Evolutionary conservation across 1,140 invertebrate species (phyloP).

Genomic region (Sinonovacula constricta): DNA sequence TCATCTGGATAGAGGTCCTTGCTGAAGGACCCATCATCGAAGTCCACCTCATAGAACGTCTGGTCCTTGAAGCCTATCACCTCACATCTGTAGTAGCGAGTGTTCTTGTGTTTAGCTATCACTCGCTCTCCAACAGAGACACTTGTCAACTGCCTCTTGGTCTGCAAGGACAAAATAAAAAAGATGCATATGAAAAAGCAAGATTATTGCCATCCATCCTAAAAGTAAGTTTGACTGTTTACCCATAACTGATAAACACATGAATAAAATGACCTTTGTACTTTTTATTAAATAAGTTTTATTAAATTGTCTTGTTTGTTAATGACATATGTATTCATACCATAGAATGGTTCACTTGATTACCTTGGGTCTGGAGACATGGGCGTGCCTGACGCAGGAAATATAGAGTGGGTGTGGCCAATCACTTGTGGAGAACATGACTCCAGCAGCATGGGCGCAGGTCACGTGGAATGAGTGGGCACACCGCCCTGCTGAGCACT

Average conservation of each 20-base stretch:
- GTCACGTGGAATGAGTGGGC: constrained; percentile 79
- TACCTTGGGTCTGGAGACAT: constrained; percentile 61
- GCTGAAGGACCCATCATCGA: constrained; percentile 84
- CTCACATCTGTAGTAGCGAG: constrained; percentile 82
- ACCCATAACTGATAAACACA: no score
- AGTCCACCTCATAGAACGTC: constrained; percentile 83
- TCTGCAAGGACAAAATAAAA: no score
- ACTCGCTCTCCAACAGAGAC: constrained; percentile 79
- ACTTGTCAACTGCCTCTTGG: constrained; percentile 55
- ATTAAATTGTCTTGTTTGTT: no score
- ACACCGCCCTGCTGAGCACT: constrained; percentile 79
- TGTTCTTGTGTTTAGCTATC: constrained; percentile 84
- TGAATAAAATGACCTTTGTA: no score
- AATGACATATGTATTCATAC: no score
- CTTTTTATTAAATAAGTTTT: no score
- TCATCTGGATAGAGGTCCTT: constrained; percentile 82
- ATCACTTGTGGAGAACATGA: constrained; percentile 78
- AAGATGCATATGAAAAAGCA: no score
- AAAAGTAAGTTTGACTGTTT: no score
- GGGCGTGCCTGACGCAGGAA: constrained; percentile 78
- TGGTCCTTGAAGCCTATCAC: constrained; percentile 80
- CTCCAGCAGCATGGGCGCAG: constrained; percentile 79
- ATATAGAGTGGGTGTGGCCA: constrained; percentile 80
- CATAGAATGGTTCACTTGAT: no score
- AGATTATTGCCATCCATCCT: no score